Evolutionary conservation across 2,888 invertebrate species (phyloP), one percentile per base, ranked within the genome.

Genomic region (Drosophila nigricruria): DNA sequence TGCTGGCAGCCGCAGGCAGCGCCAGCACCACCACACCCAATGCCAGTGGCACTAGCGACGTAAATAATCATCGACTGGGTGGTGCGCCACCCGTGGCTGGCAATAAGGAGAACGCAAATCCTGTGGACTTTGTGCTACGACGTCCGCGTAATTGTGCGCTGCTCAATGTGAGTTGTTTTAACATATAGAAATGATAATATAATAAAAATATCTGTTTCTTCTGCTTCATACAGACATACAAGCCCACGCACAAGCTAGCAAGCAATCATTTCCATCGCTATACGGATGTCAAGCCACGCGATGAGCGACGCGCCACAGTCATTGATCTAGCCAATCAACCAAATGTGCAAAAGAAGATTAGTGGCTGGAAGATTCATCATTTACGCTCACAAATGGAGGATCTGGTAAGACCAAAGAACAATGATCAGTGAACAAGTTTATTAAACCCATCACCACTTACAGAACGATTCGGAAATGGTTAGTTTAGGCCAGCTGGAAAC

Each of bases 331-430:
- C 98, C 34, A 96, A 96, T 93, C 98, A 98, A 92, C 96, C 96
- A 77, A 96, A 97, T 90, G 96, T 98, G 58, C 94, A 96, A 77
- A 96, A 97, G 89, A 97, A 97, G 93, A 95, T 97, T 20, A 97
- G 97, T 82, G 98, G 98, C 1, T 98, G 98, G 98, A 98, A 98
- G 93, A 95, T 98, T 70, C 96, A 97, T 93, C 98, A 98, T 92
- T 94, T 98, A 82, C 96, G 96, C 42, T 96, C 97, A 47, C 98
- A 98, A 94, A 96, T 98, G 96, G 97, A 98, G 90, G 97, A 98
- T 92, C 93, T 98, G 94, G 98, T 97, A 93, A 64, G 82, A 16
- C 0, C 10, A 23, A 8, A 1, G 12, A 25, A 27, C 0, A 1
- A 9, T 14, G 5, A 23, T 10, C 9, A 25, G 8, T 4, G 0